phyloP scores from a whole-genome alignment of 2,113 vertebrate species.

The Gambusia holbrooki region DNA sequence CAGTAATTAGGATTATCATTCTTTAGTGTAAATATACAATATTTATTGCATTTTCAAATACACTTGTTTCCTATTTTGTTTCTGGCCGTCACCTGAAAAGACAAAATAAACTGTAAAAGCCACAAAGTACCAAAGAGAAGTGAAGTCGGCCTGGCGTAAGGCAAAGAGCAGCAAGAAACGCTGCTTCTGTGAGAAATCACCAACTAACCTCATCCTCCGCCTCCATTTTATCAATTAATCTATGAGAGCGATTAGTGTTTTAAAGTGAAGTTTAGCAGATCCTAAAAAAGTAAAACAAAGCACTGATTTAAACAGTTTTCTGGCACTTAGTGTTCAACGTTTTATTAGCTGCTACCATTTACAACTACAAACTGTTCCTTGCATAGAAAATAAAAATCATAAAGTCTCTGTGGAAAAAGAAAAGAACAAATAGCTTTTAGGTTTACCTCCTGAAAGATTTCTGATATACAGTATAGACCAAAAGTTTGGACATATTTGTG shows the following conservation, averaged over 20 bases:
- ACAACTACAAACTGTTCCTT: conserved; percentile 61
- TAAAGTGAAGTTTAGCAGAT: conserved; percentile 38
- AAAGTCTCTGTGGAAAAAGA: conserved; percentile 29
- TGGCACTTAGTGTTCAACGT: conserved; percentile 73
- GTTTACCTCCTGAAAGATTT: conserved; percentile 20
- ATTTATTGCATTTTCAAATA: conserved; percentile 77
- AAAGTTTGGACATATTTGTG: too few relatives aligned
- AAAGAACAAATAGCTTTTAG: conserved; percentile 7
- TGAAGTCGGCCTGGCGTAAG: conserved; percentile 76
- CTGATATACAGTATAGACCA: not conserved
- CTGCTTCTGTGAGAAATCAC: conserved; percentile 32
- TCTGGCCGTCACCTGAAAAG: conserved; percentile 39
- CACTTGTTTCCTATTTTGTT: conserved; percentile 58
- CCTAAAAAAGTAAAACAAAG: conserved; percentile 29
- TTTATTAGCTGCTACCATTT: conserved; percentile 59
- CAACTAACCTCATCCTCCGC: conserved; percentile 4
- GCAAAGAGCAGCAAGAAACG: conserved; percentile 76
- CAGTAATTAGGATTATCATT: conserved; percentile 81
- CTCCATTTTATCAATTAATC: not conserved
- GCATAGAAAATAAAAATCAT: conserved; percentile 65
- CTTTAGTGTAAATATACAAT: conserved; percentile 82
- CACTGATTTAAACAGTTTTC: conserved; percentile 40
- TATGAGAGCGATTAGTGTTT: conserved; percentile 49
- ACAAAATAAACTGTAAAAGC: conserved; percentile 49
- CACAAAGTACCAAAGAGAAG: conserved; percentile 69